Conservation (phyloP, 2,888 invertebrate genomes). For the Colostygia pectinataria region DNA sequence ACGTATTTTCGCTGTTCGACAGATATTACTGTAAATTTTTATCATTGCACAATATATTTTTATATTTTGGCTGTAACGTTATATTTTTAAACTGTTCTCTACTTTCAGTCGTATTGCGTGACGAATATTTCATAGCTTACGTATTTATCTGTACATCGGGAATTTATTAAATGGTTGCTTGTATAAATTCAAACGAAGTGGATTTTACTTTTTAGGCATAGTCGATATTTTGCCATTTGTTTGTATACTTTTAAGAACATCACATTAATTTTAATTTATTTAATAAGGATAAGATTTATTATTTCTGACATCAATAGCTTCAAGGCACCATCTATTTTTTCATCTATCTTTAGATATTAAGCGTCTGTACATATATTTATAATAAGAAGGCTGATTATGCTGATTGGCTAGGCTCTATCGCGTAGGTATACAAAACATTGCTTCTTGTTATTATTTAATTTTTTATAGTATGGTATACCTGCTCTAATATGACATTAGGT, state of each 20-base stretch:
- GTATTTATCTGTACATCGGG: constrained; percentile 17
- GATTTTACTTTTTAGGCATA: constrained; percentile 14
- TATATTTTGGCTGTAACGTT: too few relatives aligned
- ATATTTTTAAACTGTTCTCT: too few relatives aligned
- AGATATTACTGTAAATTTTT: too few relatives aligned
- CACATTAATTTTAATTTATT: constrained; percentile 30
- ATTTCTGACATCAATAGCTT: constrained; percentile 17
- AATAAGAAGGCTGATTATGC: constrained; percentile 54
- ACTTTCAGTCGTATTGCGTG: too few relatives aligned
- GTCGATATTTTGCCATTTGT: constrained; percentile 35
- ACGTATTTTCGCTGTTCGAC: not conserved
- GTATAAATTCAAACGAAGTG: constrained; percentile 10
- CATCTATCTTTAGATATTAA: constrained; percentile 39
- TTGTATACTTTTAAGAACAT: constrained; percentile 27
- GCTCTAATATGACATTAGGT: constrained; percentile 52
- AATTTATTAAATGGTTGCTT: constrained; percentile 13
- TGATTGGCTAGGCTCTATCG: constrained; percentile 52
- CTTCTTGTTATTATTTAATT: constrained; percentile 51
- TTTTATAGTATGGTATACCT: constrained; percentile 25
- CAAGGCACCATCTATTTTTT: constrained; percentile 38
- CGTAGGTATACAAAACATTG: constrained; percentile 53
- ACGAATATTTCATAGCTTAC: not conserved
- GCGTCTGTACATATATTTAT: constrained; percentile 76
- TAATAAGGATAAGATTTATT: constrained; percentile 14
- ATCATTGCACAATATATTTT: too few relatives aligned